Evolutionary conservation across 2,797 vertebrate species (phyloP).

Genomic region (Amniataba percoides): DNA sequence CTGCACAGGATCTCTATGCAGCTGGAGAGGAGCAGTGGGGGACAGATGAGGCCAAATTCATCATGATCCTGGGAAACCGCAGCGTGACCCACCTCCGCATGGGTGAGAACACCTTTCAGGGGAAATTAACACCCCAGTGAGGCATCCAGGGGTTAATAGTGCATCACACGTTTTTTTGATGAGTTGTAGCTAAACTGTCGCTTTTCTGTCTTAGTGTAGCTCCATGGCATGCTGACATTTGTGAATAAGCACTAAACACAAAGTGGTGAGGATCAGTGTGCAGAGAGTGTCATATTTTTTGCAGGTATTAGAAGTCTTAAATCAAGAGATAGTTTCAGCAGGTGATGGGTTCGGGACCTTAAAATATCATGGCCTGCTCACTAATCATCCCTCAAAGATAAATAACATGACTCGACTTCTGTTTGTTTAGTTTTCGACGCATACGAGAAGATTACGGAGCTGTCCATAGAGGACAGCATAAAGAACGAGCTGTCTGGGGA

Average conservation of each 20-base stretch:
- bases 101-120: slow-evolving; percentile 83
- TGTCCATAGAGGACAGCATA: slow-evolving; percentile 93
- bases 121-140: slow-evolving; percentile 42
- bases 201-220: neutral
- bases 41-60: slow-evolving; percentile 96
- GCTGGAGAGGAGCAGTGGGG: slow-evolving; percentile 96
- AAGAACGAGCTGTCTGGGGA: slow-evolving; percentile 95
- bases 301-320: neutral
- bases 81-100: slow-evolving; percentile 92
- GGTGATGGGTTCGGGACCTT: neutral
- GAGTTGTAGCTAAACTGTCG: neutral
- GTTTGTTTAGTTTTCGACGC: slow-evolving; percentile 91
- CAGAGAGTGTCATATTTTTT: neutral
- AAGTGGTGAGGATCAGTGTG: neutral
- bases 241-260: neutral
- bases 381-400: neutral
- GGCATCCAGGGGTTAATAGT: slow-evolving; percentile 10
- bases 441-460: slow-evolving; percentile 91
- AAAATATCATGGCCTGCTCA: neutral
- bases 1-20: slow-evolving; percentile 89
- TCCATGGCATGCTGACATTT: neutral
- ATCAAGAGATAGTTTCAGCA: neutral
- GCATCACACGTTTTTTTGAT: neutral
- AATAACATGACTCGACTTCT: neutral
- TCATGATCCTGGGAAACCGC: slow-evolving; percentile 95